These are phyloP conservation scores for Odontamblyopus rebecca DNA, from an alignment of 2,797 vertebrate species.

Conservation along the genomic window DNA sequence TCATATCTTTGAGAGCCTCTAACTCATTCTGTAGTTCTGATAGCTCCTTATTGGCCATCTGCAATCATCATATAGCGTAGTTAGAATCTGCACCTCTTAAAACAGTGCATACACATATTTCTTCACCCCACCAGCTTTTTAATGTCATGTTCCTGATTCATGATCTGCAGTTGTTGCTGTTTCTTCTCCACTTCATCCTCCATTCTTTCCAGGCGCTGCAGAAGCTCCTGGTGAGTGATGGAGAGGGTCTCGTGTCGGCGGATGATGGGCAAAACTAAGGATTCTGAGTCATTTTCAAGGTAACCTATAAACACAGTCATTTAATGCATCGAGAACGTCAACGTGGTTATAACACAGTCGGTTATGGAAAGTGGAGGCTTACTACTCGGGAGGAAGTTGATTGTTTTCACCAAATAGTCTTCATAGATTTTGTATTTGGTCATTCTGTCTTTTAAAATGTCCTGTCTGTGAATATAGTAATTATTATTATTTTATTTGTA, in stretches of 20 bases:
- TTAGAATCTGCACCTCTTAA: not conserved
- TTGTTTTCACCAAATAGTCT: conserved; percentile 77
- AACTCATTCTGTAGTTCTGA: conserved; percentile 72
- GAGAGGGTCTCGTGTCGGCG: conserved; percentile 72
- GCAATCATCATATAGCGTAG: conserved; percentile 17
- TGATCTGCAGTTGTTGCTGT: conserved; percentile 65
- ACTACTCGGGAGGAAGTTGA: conserved; percentile 76
- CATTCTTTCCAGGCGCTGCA: conserved; percentile 62
- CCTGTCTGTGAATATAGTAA: conserved; percentile 63
- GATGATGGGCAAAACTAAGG: conserved; percentile 70
- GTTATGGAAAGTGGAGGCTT: conserved; percentile 30
- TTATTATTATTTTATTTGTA: not conserved
- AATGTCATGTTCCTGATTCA: conserved; percentile 70
- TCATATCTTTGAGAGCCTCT: conserved; percentile 66
- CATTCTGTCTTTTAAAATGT: conserved; percentile 67
- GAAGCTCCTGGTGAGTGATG: conserved; percentile 67
- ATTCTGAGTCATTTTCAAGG: conserved; percentile 65
- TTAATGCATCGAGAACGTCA: not conserved
- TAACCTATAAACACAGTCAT: conserved; percentile 45
- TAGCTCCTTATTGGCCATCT: conserved; percentile 74
- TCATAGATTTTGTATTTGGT: conserved; percentile 75
- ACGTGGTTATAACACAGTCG: not conserved
- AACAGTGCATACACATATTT: not conserved
- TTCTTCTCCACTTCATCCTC: conserved; percentile 69
- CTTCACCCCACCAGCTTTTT: conserved; percentile 66